Percentiles rank a stretch among this genome's conserved stretches.
Evolutionary conservation across 2,888 invertebrate species (phyloP).

Genomic region (Himalopsyche kuldschensis): DNA sequence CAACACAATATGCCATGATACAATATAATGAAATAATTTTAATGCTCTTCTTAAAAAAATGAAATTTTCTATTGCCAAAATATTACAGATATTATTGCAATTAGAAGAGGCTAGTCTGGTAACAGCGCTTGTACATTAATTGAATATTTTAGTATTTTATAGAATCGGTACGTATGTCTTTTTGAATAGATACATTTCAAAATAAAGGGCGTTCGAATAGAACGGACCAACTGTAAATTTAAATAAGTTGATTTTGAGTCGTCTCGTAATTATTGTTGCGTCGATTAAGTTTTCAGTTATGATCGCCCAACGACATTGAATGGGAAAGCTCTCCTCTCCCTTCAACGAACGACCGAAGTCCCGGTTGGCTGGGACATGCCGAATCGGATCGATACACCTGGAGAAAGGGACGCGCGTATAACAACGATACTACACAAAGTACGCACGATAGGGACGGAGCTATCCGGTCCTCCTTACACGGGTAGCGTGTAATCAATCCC

Average conservation of each 20-base stretch:
- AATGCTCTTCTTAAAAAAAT: too few relatives aligned
- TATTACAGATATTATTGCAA: too few relatives aligned
- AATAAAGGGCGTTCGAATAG: too few relatives aligned
- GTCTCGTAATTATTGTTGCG: neutral
- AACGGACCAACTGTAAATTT: too few relatives aligned
- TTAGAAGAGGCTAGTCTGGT: too few relatives aligned
- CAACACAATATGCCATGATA: too few relatives aligned
- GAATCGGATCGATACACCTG: constrained; percentile 31
- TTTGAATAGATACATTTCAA: too few relatives aligned
- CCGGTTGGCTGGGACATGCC: constrained; percentile 30
- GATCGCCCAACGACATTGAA: neutral
- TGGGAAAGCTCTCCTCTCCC: neutral
- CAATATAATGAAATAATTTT: too few relatives aligned
- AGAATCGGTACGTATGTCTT: too few relatives aligned
- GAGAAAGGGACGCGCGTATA: constrained; percentile 27
- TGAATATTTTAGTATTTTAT: too few relatives aligned
- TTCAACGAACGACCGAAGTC: constrained; percentile 8
- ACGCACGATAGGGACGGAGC: constrained; percentile 14
- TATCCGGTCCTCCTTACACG: neutral
- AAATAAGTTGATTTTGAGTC: neutral
- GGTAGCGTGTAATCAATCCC: constrained; percentile 28
- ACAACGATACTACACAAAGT: constrained; percentile 19
- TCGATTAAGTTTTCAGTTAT: neutral
- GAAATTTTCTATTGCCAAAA: too few relatives aligned
- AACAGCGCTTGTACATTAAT: too few relatives aligned